Evolutionary conservation across 1,140 invertebrate genomes (phyloP).

Genomic region (Mercenaria mercenaria): DNA sequence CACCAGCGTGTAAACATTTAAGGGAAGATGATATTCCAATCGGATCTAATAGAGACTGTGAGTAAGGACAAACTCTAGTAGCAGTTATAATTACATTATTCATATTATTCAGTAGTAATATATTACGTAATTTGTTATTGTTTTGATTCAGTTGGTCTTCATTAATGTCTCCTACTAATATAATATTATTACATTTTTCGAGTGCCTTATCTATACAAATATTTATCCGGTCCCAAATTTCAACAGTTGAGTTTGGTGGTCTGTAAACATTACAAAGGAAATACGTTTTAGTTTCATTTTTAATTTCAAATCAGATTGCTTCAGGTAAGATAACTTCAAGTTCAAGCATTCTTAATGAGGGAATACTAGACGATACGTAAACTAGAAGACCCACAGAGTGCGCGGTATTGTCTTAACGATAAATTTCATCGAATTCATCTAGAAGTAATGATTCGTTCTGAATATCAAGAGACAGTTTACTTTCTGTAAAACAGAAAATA

Average conservation of each 20-base stretch:
- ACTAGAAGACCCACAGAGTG: neutral
- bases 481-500: slow-evolving; percentile 7
- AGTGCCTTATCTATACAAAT: slow-evolving; percentile 7
- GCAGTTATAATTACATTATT: neutral
- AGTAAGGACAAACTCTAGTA: neutral
- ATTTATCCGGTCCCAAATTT: neutral
- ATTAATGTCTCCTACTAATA: neutral
- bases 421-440: neutral
- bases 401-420: neutral
- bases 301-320: neutral
- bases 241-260: neutral
- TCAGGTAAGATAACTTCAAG: neutral
- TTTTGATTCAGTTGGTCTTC: neutral
- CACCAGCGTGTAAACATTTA: neutral
- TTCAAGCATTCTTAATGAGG: neutral
- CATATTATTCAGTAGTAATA: neutral
- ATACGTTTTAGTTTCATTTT: neutral
- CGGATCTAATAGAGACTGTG: neutral
- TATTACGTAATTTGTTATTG: neutral
- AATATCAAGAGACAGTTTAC: neutral
- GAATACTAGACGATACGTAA: neutral
- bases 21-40: neutral
- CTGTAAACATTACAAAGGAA: neutral
- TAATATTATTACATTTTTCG: neutral
- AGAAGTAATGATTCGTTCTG: neutral